Conservation (phyloP, 2,113 vertebrate species). For the Tragelaphus buxtoni region DNA sequence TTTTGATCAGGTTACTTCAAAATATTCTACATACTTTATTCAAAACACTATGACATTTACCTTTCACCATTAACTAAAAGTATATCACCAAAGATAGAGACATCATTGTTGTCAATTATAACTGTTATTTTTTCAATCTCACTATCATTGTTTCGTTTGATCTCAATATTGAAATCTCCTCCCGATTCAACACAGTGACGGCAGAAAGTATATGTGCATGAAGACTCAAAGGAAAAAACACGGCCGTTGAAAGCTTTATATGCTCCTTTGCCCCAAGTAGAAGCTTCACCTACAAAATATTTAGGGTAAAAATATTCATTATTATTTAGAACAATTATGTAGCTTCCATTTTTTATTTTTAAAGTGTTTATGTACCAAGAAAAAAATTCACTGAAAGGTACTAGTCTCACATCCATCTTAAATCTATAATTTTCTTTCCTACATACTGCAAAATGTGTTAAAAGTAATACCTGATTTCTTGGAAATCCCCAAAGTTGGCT, state of each 20-base stretch:
- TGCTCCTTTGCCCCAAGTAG: constrained; percentile 53
- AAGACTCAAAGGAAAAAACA: constrained; percentile 59
- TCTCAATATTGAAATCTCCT: constrained; percentile 69
- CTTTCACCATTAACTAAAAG: constrained; percentile 62
- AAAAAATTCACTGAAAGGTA: neutral
- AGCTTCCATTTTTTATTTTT: neutral
- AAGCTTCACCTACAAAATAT: constrained; percentile 47
- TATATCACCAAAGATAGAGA: neutral
- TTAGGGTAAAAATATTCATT: neutral
- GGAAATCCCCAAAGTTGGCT: neutral
- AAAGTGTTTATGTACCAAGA: neutral
- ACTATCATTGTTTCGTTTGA: constrained; percentile 25
- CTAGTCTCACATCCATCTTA: neutral
- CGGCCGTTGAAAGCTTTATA: constrained; percentile 46
- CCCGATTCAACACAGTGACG: constrained; percentile 64
- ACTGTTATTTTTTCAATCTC: constrained; percentile 50
- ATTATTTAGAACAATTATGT: neutral
- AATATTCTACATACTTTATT: neutral
- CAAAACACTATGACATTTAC: constrained; percentile 26
- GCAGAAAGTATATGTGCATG: constrained; percentile 38
- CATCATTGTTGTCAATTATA: constrained; percentile 53
- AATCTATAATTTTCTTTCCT: neutral
- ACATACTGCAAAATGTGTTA: neutral
- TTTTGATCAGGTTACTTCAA: neutral
- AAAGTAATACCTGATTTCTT: neutral